Evolutionary conservation across 2,888 invertebrate species (phyloP), one percentile per base, ranked within the genome.

Genomic region (Andrena trimmerana): DNA sequence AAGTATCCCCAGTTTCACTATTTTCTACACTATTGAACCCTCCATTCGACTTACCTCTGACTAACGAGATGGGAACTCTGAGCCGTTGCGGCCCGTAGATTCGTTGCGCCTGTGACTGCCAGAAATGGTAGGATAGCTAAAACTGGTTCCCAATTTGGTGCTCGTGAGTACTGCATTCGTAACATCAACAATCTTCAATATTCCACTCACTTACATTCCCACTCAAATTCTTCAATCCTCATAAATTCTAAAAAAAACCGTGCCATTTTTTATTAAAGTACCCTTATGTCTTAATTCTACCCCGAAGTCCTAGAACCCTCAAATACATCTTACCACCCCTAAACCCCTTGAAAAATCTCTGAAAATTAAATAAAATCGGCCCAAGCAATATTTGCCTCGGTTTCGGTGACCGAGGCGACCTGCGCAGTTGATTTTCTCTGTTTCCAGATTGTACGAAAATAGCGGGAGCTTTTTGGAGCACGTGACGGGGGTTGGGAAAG

Each of bases 401-500:
- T 78, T 67, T 67, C 13, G 60, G 24, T 57, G 73, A 57, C 73
- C 66, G 54, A 73, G 48, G 65, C 63, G 57, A 72, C 62, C 62
- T 66, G 62, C 69, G 76, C 83, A 50, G 65, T 77, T 52, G 27
- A 76, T 72, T 82, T 80, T 60, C 71, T 63, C 65, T 72, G 63
- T 66, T 78, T 84, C 74, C 83, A 84, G 74, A 57, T 50, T 78
- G 83, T 52, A 84, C 83, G 76, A 67, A 83, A 84, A 83, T 84
- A 84, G 84, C 83, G 69, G 20, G 33, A 62, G 66, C 68, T 62
- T 78, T 81, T 74, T 69, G 71, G 72, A 76, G 67, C 52, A 78
- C 70, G 67, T 83, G 78, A 83, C 42, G 68, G 84, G 81, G 78
- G 76, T 85, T 85, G 84, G 29, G 85, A 81, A 85, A 85, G 85